Evolutionary conservation across 2,113 vertebrate species (phyloP), one percentile per base, ranked within the genome.

Genomic region (Mustela lutreola): DNA sequence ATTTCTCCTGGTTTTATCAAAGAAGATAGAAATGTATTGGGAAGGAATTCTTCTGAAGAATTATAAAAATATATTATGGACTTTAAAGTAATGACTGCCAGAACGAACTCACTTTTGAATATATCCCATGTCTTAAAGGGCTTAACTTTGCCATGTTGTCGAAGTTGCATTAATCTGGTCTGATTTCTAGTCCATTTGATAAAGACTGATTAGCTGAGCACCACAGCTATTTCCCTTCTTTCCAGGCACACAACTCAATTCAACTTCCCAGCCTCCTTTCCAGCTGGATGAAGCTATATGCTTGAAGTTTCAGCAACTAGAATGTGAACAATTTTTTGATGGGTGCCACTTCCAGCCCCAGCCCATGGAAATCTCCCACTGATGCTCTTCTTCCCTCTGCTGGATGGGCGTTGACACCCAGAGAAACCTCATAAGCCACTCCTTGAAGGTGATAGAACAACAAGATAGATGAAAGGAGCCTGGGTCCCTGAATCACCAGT

Each of bases 1-100:
- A 39, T 95, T 92, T 95, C 24, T 67, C 80, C 39, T 91, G 21
- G 45, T 93, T 96, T 88, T 85, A 78, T 90, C 87, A 97, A 92
- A 87, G 89, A 89, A 97, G 56, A 58, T 45, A 89, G 79, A 95
- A 96, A 50, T 79, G 9, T 56, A 79, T 18, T 78, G 39, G 16
- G 22, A 81, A 62, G n/a, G 21, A 92, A n/a, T 78, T 19, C 18
- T 36, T 36, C 58, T 67, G 24, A 87, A 75, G 48, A 39, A 88
- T 73, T 80, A 65, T 18, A 94, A 90, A 82, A 96, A 60, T 53
- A 65, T 81, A 26, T 80, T 58, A 93, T 87, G 33, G 33, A 48
- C 24, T 92, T 94, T 92, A 65, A 56, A 12, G n/a, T 91, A 56
- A 45, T 87, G 28, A 92, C 11, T 89, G 24, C 31, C 73, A 88